phyloP scores from a whole-genome alignment of 30 jellyfish, hydroid and myxozoan species.

The Phacellophora camtschatica region DNA sequence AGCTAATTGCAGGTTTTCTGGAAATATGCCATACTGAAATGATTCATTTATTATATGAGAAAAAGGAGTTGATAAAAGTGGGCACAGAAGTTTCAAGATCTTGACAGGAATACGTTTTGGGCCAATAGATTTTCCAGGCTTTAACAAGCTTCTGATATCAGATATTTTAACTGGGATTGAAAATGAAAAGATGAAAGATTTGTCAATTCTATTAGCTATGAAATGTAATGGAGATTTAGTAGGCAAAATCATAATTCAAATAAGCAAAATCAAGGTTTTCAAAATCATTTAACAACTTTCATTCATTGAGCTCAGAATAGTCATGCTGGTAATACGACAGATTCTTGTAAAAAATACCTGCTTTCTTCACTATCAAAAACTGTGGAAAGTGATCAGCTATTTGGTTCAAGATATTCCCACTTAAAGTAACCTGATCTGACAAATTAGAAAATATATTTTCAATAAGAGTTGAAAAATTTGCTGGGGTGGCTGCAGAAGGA shows the following conservation, averaged over 20 bases:
- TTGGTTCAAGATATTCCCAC: slow-evolving; percentile 51
- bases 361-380: slow-evolving; percentile 50
- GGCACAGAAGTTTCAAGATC: too few species aligned
- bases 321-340: slow-evolving; percentile 33
- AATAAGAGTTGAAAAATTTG: slow-evolving; percentile 51
- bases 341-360: slow-evolving; percentile 41
- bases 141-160: background rate
- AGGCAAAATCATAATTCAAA: background rate
- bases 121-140: background rate
- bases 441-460: slow-evolving; percentile 54
- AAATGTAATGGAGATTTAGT: background rate
- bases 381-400: slow-evolving; percentile 61
- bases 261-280: slow-evolving; percentile 37
- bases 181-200: background rate
- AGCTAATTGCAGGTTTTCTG: too few species aligned
- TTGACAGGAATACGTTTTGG: too few species aligned
- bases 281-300: slow-evolving; percentile 35
- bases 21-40: too few species aligned
- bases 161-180: background rate
- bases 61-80: too few species aligned
- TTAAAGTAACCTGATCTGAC: slow-evolving; percentile 26
- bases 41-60: too few species aligned
- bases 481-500: too few species aligned
- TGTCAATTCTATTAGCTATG: background rate
- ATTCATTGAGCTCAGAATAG: slow-evolving; percentile 39